Conservation (phyloP, 2,113 vertebrate genomes). For the Azemiops feae region DNA sequence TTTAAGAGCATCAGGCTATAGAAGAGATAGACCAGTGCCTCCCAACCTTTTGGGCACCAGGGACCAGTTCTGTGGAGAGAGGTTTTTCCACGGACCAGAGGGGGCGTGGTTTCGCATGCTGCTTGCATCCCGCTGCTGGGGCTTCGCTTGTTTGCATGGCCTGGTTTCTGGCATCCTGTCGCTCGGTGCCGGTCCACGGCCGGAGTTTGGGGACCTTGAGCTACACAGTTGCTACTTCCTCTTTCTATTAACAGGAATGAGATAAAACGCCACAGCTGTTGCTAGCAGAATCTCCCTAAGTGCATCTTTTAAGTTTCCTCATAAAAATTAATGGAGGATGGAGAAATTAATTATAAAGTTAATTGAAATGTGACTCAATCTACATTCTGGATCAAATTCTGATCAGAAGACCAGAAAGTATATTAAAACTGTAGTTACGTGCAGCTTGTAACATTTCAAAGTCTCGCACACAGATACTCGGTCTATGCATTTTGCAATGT, state of each 20-base stretch:
- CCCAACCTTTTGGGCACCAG: not conserved
- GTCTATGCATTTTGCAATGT: not conserved
- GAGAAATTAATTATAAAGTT: not conserved
- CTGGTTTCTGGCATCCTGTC: no score
- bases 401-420: not conserved
- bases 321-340: not conserved
- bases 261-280: not conserved
- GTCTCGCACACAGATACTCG: not conserved
- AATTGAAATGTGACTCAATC: not conserved
- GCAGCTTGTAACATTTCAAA: conserved; percentile 1
- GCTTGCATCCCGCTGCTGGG: no score
- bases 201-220: no score
- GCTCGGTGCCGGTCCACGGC: no score
- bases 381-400: not conserved
- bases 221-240: not conserved
- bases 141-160: no score
- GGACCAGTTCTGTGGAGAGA: no score
- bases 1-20: not conserved
- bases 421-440: not conserved
- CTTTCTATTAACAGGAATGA: not conserved
- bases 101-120: no score
- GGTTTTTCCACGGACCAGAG: no score
- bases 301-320: not conserved
- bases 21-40: not conserved
- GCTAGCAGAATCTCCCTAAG: not conserved